Conservation (phyloP, 2,113 vertebrate species). For the Oncorhynchus kisutch region DNA sequence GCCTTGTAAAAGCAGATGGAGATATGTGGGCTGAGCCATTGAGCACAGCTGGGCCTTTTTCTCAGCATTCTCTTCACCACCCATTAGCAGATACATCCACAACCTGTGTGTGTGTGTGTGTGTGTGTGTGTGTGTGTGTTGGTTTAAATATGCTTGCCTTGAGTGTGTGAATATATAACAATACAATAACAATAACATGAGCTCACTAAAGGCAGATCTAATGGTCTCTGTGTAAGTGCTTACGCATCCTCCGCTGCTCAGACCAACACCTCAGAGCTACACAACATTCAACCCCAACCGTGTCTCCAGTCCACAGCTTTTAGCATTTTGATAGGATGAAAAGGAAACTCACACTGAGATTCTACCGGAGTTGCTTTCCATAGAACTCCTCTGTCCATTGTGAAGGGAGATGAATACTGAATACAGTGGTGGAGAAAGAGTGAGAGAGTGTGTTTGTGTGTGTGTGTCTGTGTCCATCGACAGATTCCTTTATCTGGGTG, state of each 20-base stretch:
- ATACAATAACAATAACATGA: no score
- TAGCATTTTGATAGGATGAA: no score
- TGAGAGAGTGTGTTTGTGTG: not conserved
- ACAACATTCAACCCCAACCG: not conserved
- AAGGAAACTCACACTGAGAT: no score
- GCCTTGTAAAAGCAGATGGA: no score
- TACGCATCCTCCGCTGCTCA: not conserved
- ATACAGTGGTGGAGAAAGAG: no score
- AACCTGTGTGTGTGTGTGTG: slow-evolving; percentile 27
- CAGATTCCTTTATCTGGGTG: not conserved
- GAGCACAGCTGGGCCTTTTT: not conserved
- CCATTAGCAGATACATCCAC: not conserved
- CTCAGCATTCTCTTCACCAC: not conserved
- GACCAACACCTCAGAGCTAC: not conserved
- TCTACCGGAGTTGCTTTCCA: no score
- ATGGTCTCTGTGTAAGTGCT: not conserved
- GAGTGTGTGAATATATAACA: not conserved
- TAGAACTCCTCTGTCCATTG: no score
- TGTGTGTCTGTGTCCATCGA: not conserved
- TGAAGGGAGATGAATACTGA: no score
- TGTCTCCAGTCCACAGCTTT: not conserved
- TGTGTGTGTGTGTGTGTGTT: slow-evolving; percentile 29
- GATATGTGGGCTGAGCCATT: not conserved
- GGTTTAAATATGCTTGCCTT: not conserved
- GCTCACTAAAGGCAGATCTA: not conserved